These are phyloP conservation scores for Pelvicachromis taeniatus DNA, from an alignment of 2,113 vertebrate genomes.

Conservation along the genomic window DNA sequence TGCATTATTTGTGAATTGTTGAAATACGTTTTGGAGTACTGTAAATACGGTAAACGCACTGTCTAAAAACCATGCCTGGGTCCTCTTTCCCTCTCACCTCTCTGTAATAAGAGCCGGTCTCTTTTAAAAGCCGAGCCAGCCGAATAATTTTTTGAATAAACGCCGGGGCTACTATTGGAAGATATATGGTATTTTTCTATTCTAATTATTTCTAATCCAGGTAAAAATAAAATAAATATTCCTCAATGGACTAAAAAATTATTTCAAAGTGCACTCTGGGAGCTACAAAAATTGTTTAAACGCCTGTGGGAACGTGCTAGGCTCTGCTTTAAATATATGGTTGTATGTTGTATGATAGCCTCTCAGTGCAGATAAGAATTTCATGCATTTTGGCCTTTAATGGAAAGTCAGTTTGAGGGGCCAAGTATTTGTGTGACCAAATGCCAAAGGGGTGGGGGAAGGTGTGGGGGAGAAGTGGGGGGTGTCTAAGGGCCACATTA, in stretches of 20 bases:
- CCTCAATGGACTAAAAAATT: slow-evolving; percentile 10
- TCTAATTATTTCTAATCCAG: not conserved
- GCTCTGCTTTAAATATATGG: slow-evolving; percentile 7
- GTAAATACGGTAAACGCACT: too few relatives aligned
- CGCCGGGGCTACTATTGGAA: too few relatives aligned
- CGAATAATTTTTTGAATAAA: too few relatives aligned
- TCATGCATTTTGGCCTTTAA: slow-evolving; percentile 40
- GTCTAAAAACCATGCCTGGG: too few relatives aligned
- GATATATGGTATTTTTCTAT: too few relatives aligned
- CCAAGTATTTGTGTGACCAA: slow-evolving; percentile 56
- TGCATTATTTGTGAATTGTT: too few relatives aligned
- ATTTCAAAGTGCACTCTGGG: slow-evolving; percentile 18
- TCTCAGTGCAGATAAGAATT: slow-evolving; percentile 44
- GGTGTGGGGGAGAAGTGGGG: not conserved
- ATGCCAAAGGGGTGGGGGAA: slow-evolving; percentile 48
- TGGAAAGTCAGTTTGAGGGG: not conserved
- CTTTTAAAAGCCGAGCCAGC: too few relatives aligned
- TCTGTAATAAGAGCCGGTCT: too few relatives aligned
- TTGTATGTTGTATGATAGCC: slow-evolving; percentile 15
- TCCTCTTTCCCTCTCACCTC: too few relatives aligned
- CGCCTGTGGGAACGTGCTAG: not conserved
- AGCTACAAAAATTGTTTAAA: slow-evolving; percentile 14
- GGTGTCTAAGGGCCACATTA: slow-evolving; percentile 70
- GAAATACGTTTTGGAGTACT: too few relatives aligned
- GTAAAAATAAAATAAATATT: slow-evolving; percentile 5